Evolutionary conservation across 2,113 vertebrate species (phyloP), one percentile per base, ranked within the genome.

Genomic region (Vidua chalybeata): DNA sequence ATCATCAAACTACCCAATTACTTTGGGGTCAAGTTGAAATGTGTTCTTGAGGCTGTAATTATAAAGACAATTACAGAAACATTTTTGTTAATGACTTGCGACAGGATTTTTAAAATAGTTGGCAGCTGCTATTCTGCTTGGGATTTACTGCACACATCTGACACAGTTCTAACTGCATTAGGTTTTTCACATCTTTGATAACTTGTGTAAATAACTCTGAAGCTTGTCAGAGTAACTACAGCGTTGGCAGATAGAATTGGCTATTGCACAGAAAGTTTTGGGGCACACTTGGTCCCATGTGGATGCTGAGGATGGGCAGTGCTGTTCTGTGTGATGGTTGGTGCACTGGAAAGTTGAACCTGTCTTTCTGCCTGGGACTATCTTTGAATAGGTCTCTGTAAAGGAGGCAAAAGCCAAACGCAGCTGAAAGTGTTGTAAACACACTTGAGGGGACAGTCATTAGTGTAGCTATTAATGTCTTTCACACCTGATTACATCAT

Each of bases 241-340:
- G 33, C 2, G 4, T 9, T 76, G 49, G 26, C 66, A 61, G 45
- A 8, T 28, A 21, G 26, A 48, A 10, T 30, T 58, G 37, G 31
- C 19, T 58, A 0, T 62, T 79, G 21, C 43, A 27, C 39, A 67
- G 37, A 18, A 61, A 1, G 31, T 22, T 46, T 15, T 41, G 37
- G 63, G 51, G 45, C 24, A 15, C 4, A 0, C 27, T n/a, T 54
- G 27, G 16, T 72, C 49, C 63, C 8, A 1, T 0, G 2, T 39
- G 31, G 41, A 15, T 0, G 0, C 43, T 1, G 2, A 61, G 56
- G 15, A 41, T 27, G n/a, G 1, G 0, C 14, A 45, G 49, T 68
- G 39, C 43, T 75, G 58, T 46, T 75, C 41, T 67, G 17, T 43
- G 1, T 24, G 43, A 3, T 76, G 26, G 33, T 31, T 49, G 64